A percentile compares a stretch with the other conserved stretches of the same genome.
Evolutionary conservation across 2,888 invertebrate genomes (phyloP).

Genomic region (Epinotia brunnichana): DNA sequence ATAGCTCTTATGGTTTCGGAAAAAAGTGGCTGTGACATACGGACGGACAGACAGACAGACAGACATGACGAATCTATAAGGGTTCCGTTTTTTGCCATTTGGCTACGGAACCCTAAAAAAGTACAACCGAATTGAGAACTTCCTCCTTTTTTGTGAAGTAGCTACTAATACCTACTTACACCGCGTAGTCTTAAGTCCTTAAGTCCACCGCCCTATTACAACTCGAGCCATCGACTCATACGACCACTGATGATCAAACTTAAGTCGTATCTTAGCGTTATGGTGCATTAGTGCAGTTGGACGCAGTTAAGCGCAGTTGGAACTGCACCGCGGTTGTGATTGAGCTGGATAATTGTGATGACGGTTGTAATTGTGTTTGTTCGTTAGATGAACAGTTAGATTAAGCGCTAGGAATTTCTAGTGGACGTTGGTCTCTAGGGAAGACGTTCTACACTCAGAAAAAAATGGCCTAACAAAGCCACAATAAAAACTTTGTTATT

Average conservation of each 20-base stretch:
- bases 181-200: background rate
- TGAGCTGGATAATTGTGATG: background rate
- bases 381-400: background rate
- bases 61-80: too few species aligned
- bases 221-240: background rate
- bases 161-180: too few species aligned
- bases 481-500: too few species aligned
- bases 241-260: constrained; percentile 2
- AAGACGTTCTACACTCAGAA: too few species aligned
- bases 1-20: too few species aligned
- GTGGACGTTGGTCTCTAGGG: background rate
- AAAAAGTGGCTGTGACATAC: too few species aligned
- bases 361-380: constrained; percentile 1
- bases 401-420: background rate
- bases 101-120: too few species aligned
- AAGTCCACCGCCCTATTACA: constrained; percentile 4
- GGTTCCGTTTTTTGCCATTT: too few species aligned
- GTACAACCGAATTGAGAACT: too few species aligned
- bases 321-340: constrained; percentile 1
- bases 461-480: too few species aligned
- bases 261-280: background rate
- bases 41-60: too few species aligned
- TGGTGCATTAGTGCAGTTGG: constrained; percentile 2
- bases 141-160: too few species aligned
- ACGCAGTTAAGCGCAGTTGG: background rate